phyloP scores from a whole-genome alignment of 2,113 vertebrate genomes.

The Sula dactylatra region DNA sequence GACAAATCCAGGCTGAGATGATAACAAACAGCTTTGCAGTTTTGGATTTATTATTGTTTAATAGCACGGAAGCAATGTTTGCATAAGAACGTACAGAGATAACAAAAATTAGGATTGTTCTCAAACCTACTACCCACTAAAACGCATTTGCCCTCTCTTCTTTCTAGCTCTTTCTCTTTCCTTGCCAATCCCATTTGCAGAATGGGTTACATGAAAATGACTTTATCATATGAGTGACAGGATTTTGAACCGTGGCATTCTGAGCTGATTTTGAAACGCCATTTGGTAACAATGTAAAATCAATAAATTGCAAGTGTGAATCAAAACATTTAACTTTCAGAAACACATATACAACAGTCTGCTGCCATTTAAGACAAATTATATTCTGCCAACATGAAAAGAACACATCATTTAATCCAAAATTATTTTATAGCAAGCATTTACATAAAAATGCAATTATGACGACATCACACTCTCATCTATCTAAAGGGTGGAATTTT shows the following conservation, averaged over 20 bases:
- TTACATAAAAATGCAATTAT: slow-evolving; percentile 14
- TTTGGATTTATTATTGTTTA: not conserved
- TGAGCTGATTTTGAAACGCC: not conserved
- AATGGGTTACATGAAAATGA: not conserved
- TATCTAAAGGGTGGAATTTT: not conserved
- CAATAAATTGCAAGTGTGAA: not conserved
- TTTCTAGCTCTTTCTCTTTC: not conserved
- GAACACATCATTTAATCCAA: slow-evolving; percentile 34
- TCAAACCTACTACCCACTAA: not conserved
- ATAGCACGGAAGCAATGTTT: not conserved
- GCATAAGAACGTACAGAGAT: not conserved
- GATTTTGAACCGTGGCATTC: not conserved
- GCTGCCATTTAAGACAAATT: not conserved
- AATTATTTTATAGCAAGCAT: slow-evolving; percentile 40
- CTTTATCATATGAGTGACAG: not conserved
- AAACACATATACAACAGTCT: slow-evolving; percentile 15
- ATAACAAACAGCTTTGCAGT: not conserved
- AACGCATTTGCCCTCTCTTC: not conserved
- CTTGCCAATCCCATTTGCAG: not conserved
- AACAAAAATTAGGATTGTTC: not conserved
- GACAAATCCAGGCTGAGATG: not conserved
- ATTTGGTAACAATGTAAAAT: slow-evolving; percentile 42
- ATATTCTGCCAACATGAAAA: not conserved
- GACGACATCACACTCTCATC: not conserved
- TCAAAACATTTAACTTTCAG: slow-evolving; percentile 44